Percentiles rank a stretch among this genome's conserved stretches.
Evolutionary conservation across 2,113 vertebrate genomes (phyloP).

Genomic region (Podarcis raffonei): DNA sequence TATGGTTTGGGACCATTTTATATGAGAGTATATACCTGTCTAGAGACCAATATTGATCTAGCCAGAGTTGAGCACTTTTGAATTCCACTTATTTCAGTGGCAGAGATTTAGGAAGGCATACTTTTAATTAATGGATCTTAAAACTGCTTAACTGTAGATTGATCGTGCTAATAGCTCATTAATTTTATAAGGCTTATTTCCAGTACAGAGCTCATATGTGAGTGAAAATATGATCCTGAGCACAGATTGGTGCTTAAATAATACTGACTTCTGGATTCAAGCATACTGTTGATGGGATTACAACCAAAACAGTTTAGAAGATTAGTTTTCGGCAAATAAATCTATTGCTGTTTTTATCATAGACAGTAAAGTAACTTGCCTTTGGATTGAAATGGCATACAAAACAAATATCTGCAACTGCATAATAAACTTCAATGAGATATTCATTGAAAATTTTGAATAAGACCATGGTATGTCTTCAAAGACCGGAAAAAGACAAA

Average conservation of each 20-base stretch:
- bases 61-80: not conserved
- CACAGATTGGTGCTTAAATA: not conserved
- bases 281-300: not conserved
- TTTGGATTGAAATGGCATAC: not conserved
- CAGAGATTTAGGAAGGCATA: not conserved
- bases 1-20: constrained; percentile 26
- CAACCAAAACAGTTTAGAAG: not conserved
- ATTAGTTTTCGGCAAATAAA: not conserved
- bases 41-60: not conserved
- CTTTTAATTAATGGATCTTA: not conserved
- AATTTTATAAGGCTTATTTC: not conserved
- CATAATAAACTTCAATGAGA: not conserved
- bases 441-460: not conserved
- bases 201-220: not conserved
- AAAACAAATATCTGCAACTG: not conserved
- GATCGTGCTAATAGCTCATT: not conserved
- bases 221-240: not conserved
- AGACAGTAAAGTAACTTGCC: not conserved
- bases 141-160: not conserved
- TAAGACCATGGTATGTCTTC: not conserved
- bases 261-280: not conserved
- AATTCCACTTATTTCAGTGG: not conserved
- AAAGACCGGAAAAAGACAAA: not conserved
- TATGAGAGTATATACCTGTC: not conserved
- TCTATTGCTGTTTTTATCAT: not conserved